Percentiles rank a stretch among this genome's conserved stretches.
phyloP scores from a whole-genome alignment of 2,797 vertebrate species.

The Ispidina picta region DNA sequence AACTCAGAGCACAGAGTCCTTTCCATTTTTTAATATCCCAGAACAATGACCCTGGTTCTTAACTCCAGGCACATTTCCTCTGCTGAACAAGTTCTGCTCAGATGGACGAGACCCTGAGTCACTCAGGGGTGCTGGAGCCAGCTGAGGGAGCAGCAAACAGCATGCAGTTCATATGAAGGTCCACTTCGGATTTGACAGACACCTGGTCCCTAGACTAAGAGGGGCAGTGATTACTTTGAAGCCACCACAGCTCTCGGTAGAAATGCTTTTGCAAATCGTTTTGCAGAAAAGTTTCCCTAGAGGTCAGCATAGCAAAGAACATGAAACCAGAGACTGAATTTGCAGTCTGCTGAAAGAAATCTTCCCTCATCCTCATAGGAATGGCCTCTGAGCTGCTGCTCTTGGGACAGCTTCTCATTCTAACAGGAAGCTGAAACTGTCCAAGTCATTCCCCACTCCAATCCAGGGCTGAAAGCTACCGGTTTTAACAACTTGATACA shows the following conservation, averaged over 20 bases:
- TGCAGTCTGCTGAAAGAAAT: background rate
- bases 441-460: rapidly evolving
- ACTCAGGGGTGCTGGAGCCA: background rate
- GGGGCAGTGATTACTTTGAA: background rate
- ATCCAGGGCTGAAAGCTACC: background rate
- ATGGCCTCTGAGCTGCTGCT: background rate
- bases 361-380: background rate
- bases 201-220: background rate
- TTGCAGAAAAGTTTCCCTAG: constrained; percentile 14
- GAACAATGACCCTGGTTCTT: background rate
- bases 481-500: background rate
- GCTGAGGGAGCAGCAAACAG: background rate
- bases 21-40: background rate
- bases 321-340: background rate
- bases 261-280: background rate
- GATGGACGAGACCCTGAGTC: background rate
- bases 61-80: background rate
- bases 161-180: background rate
- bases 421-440: background rate
- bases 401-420: background rate
- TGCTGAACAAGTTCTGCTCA: background rate
- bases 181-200: background rate
- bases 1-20: background rate
- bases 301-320: constrained; percentile 13
- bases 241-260: background rate